phyloP scores from a whole-genome alignment of 1,140 invertebrate species.

The Armadillidium nasatum region DNA sequence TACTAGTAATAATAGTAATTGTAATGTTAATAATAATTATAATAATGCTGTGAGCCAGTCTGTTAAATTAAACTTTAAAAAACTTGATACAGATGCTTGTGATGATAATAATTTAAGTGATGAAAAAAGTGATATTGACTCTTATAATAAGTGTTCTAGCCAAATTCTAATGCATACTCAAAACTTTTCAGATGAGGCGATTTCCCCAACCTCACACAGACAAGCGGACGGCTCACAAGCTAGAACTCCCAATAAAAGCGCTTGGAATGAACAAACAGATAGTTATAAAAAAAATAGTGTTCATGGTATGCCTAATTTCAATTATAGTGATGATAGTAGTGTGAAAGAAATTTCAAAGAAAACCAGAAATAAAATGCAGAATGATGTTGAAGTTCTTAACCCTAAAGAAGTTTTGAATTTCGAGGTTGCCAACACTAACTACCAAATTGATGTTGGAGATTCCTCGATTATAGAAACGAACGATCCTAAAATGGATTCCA shows the following conservation, averaged over 20 bases:
- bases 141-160: neutral
- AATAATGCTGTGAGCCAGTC: neutral
- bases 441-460: no score
- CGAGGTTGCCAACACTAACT: no score
- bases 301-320: no score
- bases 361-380: neutral
- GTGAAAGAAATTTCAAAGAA: neutral
- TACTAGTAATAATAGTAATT: neutral
- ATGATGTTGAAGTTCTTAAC: conserved; percentile 6
- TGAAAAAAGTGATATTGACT: conserved; percentile 11
- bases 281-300: no score
- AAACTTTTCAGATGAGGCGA: neutral
- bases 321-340: no score
- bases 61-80: neutral
- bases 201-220: neutral
- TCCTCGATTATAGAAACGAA: no score
- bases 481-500: no score
- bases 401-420: neutral
- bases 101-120: conserved; percentile 8
- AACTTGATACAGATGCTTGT: neutral
- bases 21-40: neutral
- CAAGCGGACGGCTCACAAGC: neutral
- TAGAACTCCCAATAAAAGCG: neutral
- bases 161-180: neutral
- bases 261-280: no score